Base-by-base conservation (phyloP, 2,888 invertebrate species). In the Lasioglossum calceatum region DNA sequence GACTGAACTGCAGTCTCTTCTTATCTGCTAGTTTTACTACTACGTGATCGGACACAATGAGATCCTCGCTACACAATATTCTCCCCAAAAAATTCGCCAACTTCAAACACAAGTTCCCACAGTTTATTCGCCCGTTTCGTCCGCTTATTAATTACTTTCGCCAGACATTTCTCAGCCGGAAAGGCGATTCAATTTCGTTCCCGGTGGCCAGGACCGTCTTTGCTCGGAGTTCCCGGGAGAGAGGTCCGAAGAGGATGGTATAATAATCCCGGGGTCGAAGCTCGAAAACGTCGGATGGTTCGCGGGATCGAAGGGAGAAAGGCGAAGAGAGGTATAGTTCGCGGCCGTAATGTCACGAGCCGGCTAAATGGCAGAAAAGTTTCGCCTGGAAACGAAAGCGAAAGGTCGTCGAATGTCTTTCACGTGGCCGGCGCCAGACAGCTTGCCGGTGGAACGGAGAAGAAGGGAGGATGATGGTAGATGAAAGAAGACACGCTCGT, bases 401-500 rank as follows among this genome's bases (percentile, higher is more conserved):
- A 44, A 81, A 76, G 82, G 77, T 80, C 73, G 79, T 47, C 54
- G 67, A 76, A 72, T 47, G 42, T 74, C 47, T 27, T 70, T 54
- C 72, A 61, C 67, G 67, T 67, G 36, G 72, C 32, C 58, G 64
- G 71, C 44, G n/a, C 44, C 47, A 83, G 77, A 81, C 84, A 32
- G 47, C 50, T 61, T 39, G 72, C 19, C n/a, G 73, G 61, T 67
- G 67, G 14, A 88, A 81, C 82, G 81, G 75, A 86, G 86, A 82
- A 82, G 61, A 61, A 87, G 79, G 73, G 86, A 85, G 76, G 77
- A 67, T 47, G 27, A 27, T 27, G 8, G 44, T 12, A n/a, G 23
- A 73, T 58, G 75, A 54, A 70, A 39, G 70, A 39, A 36, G 19
- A 19, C 8, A 64, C 39, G 82, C n/a, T 67, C 50, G 67, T 32